Evolutionary conservation across 2,113 vertebrate species (phyloP).

Genomic region (Bubalus kerabau): DNA sequence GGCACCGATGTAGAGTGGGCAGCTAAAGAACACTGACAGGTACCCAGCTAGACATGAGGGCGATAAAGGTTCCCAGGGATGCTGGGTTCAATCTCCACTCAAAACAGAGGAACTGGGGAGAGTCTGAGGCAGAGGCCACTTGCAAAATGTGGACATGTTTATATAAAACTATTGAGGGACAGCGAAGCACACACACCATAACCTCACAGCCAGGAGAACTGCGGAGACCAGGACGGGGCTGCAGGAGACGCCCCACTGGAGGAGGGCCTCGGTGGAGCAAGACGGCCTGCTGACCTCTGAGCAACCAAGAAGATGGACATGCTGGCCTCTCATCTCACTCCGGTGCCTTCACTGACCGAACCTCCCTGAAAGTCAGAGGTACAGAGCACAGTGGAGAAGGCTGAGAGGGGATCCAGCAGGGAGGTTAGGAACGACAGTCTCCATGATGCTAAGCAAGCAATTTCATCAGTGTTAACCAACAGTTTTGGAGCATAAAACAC

Average conservation of each 20-base stretch:
- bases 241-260: fast-evolving
- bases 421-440: background rate
- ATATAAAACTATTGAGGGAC: background rate
- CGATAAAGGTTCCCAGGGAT: background rate
- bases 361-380: background rate
- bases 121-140: background rate
- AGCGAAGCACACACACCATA: background rate
- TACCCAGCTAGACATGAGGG: background rate
- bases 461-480: background rate
- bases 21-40: background rate
- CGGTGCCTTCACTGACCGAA: background rate
- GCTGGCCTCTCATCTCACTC: background rate
- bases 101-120: background rate
- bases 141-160: background rate
- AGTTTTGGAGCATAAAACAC: background rate
- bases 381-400: background rate
- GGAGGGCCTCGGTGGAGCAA: background rate
- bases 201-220: background rate
- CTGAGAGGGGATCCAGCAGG: too few relatives aligned
- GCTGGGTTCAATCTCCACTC: background rate
- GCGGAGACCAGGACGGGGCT: background rate
- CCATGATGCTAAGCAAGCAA: background rate
- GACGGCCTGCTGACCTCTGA: background rate
- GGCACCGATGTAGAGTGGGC: fast-evolving
- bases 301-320: background rate